phyloP scores from a whole-genome alignment of 2,888 invertebrate genomes.

The Coelopa pilipes region DNA sequence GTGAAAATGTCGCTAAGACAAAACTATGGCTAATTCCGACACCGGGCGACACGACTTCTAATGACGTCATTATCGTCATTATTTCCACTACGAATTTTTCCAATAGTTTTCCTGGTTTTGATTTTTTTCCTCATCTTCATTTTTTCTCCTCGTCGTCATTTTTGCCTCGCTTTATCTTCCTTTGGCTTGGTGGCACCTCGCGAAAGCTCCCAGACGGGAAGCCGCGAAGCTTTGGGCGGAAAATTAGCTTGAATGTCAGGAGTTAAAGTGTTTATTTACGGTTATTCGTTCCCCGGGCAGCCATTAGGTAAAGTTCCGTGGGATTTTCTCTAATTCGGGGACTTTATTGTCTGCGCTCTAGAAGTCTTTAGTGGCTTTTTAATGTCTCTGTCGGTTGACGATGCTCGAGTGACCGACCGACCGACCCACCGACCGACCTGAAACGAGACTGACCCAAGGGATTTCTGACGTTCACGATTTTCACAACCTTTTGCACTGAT shows the following conservation, averaged over 20 bases:
- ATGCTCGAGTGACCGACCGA: too few relatives aligned
- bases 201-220: neutral
- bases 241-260: slow-evolving; percentile 20
- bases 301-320: too few relatives aligned
- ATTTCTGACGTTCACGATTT: too few relatives aligned
- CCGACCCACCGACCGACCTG: too few relatives aligned
- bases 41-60: neutral
- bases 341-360: too few relatives aligned
- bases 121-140: neutral
- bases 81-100: neutral
- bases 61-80: slow-evolving; percentile 1
- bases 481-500: neutral
- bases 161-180: neutral
- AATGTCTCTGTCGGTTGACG: too few relatives aligned
- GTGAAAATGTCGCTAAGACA: neutral
- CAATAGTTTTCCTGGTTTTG: neutral
- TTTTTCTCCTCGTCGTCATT: too few relatives aligned
- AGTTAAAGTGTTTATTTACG: slow-evolving; percentile 16
- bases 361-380: too few relatives aligned
- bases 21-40: neutral
- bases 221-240: neutral
- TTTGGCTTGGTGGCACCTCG: neutral
- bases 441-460: too few relatives aligned
- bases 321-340: too few relatives aligned
- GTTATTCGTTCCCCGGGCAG: neutral